Base-by-base conservation (phyloP, 1,140 invertebrate genomes). In the Lordiphosa stackelbergi region DNA sequence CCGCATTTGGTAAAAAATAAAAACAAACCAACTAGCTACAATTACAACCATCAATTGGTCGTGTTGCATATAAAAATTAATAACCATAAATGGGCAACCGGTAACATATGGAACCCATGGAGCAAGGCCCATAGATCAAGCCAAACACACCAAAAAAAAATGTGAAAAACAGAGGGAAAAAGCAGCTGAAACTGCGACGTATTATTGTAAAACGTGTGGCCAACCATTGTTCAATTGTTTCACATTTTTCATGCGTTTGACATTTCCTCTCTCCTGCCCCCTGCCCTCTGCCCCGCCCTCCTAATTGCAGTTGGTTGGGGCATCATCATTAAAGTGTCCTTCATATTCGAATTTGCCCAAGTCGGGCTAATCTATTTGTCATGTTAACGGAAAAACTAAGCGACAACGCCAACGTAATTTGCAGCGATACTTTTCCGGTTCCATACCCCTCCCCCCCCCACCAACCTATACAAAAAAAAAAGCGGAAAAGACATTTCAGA, bases 401-500 rank as follows among this genome's bases (percentile, higher is more conserved):
- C 66, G 70, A 74, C 75, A 74, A 56, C 46, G 54, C 61, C 70
- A 79, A 74, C 66, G 75, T 81, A 79, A 79, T 79, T 79, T 79
- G 75, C 75, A 52, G 42, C 75, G 69, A 74, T 81, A 81, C 74
- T 74, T 78, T 69, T 69, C 62, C 66, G 43, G 62, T 24, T 53
- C 22, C 24, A 36, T 31, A 35, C 11, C 13, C 36, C 6, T 22
- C 16, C 16, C n/a, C 16, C n/a, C 35, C n/a, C n/a, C n/a, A n/a
- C n/a, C n/a, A n/a, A n/a, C n/a, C n/a, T n/a, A n/a, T n/a, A n/a
- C n/a, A n/a, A 35, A 38, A 16, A 41, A 40, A 45, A 49, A 37
- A 49, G 52, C 75, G 75, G 75, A 79, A 79, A 79, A 56, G 75
- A 81, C 75, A 79, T 81, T 79, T 81, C 66, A 71, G 49, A 81